These are phyloP conservation scores for Scrobipalpa costella DNA, from an alignment of 2,888 invertebrate genomes.

Conservation along the genomic window DNA sequence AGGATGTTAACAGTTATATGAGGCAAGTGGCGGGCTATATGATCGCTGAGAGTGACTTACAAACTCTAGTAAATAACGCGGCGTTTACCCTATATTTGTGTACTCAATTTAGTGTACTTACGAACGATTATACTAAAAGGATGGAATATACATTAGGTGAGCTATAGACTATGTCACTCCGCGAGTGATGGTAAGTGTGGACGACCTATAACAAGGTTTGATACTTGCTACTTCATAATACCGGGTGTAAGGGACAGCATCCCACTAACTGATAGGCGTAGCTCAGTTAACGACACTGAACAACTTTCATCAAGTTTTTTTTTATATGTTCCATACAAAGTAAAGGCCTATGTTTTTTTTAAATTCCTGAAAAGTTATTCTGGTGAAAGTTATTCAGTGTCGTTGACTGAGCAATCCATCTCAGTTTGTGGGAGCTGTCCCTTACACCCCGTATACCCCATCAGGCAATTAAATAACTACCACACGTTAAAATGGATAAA, in stretches of 20 bases:
- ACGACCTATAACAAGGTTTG: slow-evolving; percentile 55
- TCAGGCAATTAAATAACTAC: slow-evolving; percentile 50
- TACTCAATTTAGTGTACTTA: slow-evolving; percentile 75
- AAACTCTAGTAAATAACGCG: slow-evolving; percentile 70
- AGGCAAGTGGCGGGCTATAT: slow-evolving; percentile 69
- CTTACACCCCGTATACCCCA: slow-evolving; percentile 49
- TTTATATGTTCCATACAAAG: too few species aligned
- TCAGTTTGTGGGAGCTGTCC: too few species aligned
- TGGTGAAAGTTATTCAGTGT: too few species aligned
- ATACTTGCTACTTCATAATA: slow-evolving; percentile 63
- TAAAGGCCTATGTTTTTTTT: too few species aligned
- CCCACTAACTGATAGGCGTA: too few species aligned
- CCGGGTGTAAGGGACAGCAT: too few species aligned
- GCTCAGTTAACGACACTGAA: too few species aligned
- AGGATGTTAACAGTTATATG: slow-evolving; percentile 64
- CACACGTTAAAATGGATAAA: slow-evolving; percentile 39
- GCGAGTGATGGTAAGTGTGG: slow-evolving; percentile 50
- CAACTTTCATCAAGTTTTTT: too few species aligned
- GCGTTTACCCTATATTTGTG: slow-evolving; percentile 67
- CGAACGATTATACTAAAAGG: slow-evolving; percentile 72
- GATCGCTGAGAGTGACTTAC: slow-evolving; percentile 64
- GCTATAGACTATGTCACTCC: slow-evolving; percentile 57
- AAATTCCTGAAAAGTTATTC: too few species aligned
- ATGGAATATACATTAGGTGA: slow-evolving; percentile 81
- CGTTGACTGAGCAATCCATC: too few species aligned